phyloP scores from a whole-genome alignment of 2,888 invertebrate species.

The Aproaerema taeniolella region DNA sequence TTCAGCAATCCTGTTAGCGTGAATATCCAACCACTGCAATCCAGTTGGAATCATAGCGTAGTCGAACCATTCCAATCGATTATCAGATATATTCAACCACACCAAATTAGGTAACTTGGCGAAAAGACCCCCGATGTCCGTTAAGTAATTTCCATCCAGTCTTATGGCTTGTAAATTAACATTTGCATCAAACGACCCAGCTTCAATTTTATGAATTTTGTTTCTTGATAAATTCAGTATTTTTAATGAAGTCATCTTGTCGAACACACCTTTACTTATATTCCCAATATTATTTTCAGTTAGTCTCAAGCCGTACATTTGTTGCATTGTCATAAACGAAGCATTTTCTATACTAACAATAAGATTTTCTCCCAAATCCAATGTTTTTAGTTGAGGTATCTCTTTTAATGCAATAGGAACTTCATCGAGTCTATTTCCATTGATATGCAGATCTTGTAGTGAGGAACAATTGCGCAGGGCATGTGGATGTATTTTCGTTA shows the following conservation, averaged over 20 bases:
- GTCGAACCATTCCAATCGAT: slow-evolving; percentile 89
- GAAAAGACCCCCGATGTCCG: slow-evolving; percentile 87
- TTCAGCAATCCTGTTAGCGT: slow-evolving; percentile 88
- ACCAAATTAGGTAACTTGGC: slow-evolving; percentile 88
- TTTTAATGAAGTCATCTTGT: slow-evolving; percentile 86
- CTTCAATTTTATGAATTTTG: slow-evolving; percentile 86
- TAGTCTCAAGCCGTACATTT: slow-evolving; percentile 87
- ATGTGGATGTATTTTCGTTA: slow-evolving; percentile 84
- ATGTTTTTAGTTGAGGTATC: slow-evolving; percentile 85
- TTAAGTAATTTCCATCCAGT: slow-evolving; percentile 88
- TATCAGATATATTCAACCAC: slow-evolving; percentile 92
- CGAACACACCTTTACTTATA: slow-evolving; percentile 87
- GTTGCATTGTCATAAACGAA: slow-evolving; percentile 87
- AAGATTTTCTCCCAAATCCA: slow-evolving; percentile 92
- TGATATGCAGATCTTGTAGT: slow-evolving; percentile 88
- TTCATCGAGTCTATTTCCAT: slow-evolving; percentile 86
- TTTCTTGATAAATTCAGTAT: slow-evolving; percentile 90
- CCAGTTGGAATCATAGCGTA: slow-evolving; percentile 90
- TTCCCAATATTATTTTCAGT: slow-evolving; percentile 91
- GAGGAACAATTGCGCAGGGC: slow-evolving; percentile 88
- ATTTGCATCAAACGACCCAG: slow-evolving; percentile 87
- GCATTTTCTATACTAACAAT: slow-evolving; percentile 87
- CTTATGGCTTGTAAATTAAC: slow-evolving; percentile 87
- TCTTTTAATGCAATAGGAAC: slow-evolving; percentile 86
- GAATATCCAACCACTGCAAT: slow-evolving; percentile 90